These are phyloP conservation scores for Nomada lathburiana DNA, from an alignment of 2,888 invertebrate species.

Conservation along the genomic window DNA sequence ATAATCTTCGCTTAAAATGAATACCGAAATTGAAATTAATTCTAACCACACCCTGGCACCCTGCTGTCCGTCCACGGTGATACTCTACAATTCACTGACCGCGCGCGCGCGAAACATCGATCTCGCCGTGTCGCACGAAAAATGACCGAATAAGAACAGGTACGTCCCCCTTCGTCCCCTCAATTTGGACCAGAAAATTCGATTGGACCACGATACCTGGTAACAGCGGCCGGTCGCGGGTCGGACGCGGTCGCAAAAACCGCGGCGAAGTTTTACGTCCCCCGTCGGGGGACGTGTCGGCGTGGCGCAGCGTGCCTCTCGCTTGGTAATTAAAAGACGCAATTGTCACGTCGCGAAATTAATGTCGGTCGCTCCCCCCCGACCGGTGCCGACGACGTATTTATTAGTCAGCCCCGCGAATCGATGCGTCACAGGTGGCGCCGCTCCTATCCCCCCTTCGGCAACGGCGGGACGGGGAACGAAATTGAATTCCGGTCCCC, in stretches of 20 bases:
- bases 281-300: slow-evolving; percentile 59
- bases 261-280: slow-evolving; percentile 51
- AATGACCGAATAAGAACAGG: no score
- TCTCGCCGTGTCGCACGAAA: no score
- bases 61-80: no score
- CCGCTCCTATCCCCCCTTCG: slow-evolving; percentile 2
- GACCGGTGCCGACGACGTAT: slow-evolving; percentile 45
- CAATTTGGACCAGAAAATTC: slow-evolving; percentile 46
- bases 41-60: no score
- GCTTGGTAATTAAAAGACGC: slow-evolving; percentile 67
- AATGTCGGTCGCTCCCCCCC: slow-evolving; percentile 33
- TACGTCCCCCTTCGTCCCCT: no score
- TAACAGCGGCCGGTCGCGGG: slow-evolving; percentile 26
- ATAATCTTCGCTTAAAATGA: no score
- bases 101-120: no score
- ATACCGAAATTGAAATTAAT: no score
- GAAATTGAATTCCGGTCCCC: slow-evolving; percentile 55
- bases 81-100: no score
- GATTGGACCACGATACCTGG: slow-evolving; percentile 30
- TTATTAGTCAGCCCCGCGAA: slow-evolving; percentile 50
- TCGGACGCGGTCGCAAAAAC: slow-evolving; percentile 47
- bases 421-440: slow-evolving; percentile 40
- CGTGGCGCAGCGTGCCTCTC: slow-evolving; percentile 40
- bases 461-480: not conserved
- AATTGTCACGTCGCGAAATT: slow-evolving; percentile 60